Evolutionary conservation across 92 coral and sea anemone species (phyloP), one percentile per base, ranked within the genome.

Genomic region (Pocillopora meandrina): DNA sequence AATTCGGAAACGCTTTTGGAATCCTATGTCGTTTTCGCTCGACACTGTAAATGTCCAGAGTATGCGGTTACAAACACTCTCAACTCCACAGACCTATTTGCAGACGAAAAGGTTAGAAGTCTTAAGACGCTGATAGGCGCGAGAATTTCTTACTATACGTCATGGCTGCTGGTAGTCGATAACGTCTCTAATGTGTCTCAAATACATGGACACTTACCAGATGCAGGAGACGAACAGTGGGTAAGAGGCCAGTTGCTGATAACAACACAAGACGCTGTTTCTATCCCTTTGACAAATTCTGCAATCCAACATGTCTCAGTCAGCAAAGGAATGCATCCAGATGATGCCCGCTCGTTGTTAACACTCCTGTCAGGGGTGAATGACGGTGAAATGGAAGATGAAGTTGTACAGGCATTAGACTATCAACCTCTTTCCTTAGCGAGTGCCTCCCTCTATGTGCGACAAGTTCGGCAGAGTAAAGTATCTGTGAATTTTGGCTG

Each of bases 361-460:
- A 12, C 64, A 10, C 10, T 21, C 36, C 23, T 75, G 34, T 75
- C 90, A 56, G 76, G 76, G 3, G 81, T 63, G 23, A 57, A 57
- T 61, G 63, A 81, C 78, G 12, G 71, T 26, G 75, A 82, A 55
- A 69, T 81, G 56, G 49, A 42, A 42, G 49, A 6, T 42, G 49
- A 42, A 2, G 7, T 42, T 42, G 49, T 1, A 2, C 49, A 1
- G 49, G 49, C 49, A 42, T 42, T 42, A 42, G 49, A 42, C 49
- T 42, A 42, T 6, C 49, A 42, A 65, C 90, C 90, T 15, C 87
- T 87, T 65, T 87, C 90, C 18, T 75, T 87, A 59, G 90, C 87
- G 3, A 57, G 76, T 33, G 90, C 90, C 64, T 87, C 87, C 14
- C 35, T 57, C 23, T 87, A 74, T 57, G 78, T 87, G 61, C 75